Conservation (phyloP, 2,888 invertebrate genomes). For the Nudaria mundana region DNA sequence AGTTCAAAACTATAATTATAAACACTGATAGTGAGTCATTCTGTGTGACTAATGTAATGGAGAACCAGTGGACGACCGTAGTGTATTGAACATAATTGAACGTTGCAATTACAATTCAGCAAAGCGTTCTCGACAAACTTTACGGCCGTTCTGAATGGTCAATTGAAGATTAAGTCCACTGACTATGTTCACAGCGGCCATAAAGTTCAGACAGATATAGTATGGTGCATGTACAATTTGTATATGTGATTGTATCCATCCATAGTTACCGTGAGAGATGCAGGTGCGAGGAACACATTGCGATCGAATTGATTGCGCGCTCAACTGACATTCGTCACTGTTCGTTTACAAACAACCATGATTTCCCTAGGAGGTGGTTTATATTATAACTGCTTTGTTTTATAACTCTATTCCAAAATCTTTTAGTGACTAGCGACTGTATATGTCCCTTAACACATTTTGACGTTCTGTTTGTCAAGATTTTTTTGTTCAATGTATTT, state of each 20-base stretch:
- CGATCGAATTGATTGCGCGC: slow-evolving; percentile 28
- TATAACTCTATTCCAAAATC: too few species aligned
- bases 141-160: too few species aligned
- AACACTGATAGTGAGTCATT: slow-evolving; percentile 26
- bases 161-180: too few species aligned
- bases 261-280: slow-evolving; percentile 18
- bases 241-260: slow-evolving; percentile 24
- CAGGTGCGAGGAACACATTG: slow-evolving; percentile 25
- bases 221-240: too few species aligned
- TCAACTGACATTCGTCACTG: slow-evolving; percentile 9
- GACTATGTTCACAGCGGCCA: too few species aligned
- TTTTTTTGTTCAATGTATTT: too few species aligned
- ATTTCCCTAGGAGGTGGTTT: background rate
- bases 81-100: slow-evolving; percentile 27
- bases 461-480: too few species aligned
- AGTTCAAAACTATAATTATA: slow-evolving; percentile 23
- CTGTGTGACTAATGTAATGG: slow-evolving; percentile 23
- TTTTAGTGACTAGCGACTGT: too few species aligned
- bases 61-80: slow-evolving; percentile 8
- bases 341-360: slow-evolving; percentile 1
- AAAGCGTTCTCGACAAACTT: too few species aligned
- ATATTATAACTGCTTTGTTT: background rate
- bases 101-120: slow-evolving; percentile 26
- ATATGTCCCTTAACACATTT: too few species aligned
- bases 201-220: too few species aligned